Percentiles rank a stretch among this genome's conserved stretches.
These are phyloP conservation scores for Drosophila anomelani DNA, from an alignment of 2,888 invertebrate genomes.

Conservation along the genomic window DNA sequence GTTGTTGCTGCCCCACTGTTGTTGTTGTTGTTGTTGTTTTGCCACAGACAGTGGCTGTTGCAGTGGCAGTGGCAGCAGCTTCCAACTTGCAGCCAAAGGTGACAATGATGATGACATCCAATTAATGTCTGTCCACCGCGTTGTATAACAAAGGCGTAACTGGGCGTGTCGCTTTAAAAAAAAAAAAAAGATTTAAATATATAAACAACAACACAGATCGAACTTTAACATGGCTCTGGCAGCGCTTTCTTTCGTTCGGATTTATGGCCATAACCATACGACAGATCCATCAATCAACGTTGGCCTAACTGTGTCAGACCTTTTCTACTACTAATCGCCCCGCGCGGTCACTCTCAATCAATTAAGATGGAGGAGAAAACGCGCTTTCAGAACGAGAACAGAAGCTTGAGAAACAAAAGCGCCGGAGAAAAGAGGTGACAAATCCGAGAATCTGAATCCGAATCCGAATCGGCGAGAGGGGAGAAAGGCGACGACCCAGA, in stretches of 20 bases:
- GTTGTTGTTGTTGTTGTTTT: background rate
- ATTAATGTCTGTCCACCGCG: constrained; percentile 22
- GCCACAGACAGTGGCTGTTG: constrained; percentile 10
- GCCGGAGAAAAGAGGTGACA: constrained; percentile 32
- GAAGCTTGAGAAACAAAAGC: constrained; percentile 24
- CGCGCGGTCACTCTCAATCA: constrained; percentile 48
- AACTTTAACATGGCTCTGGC: too few relatives aligned
- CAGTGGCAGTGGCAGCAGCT: constrained; percentile 8
- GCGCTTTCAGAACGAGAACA: constrained; percentile 16
- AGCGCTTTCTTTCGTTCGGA: constrained; percentile 12
- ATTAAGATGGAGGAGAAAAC: constrained; percentile 20
- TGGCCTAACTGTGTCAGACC: constrained; percentile 38
- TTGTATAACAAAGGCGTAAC: constrained; percentile 26
- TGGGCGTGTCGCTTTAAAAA: background rate
- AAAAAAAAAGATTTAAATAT: background rate
- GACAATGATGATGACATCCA: constrained; percentile 45
- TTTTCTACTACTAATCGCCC: constrained; percentile 38
- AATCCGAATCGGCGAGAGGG: background rate
- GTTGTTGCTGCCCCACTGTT: too few relatives aligned
- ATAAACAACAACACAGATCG: background rate
- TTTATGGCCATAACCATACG: constrained; percentile 2
- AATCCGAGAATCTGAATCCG: background rate
- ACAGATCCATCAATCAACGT: constrained; percentile 37
- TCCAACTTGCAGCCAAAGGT: constrained; percentile 31
- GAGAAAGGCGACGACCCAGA: constrained; percentile 37